Evolutionary conservation across 2,797 vertebrate genomes (phyloP).

Genomic region (Gadopsis bispinosus): DNA sequence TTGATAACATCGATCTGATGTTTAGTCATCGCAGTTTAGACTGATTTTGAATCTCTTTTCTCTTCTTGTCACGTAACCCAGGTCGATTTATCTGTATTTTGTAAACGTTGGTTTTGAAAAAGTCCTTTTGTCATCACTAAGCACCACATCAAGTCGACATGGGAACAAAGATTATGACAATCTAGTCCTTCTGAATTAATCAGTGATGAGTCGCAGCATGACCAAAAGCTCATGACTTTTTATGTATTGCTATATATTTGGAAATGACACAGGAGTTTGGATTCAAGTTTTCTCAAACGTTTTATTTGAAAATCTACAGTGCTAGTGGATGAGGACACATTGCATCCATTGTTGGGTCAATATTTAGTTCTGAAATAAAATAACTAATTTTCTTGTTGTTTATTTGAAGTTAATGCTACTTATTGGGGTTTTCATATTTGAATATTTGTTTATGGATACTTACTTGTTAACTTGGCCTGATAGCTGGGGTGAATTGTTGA

Average conservation of each 20-base stretch:
- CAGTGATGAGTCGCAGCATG: neutral
- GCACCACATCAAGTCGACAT: neutral
- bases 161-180: conserved; percentile 2
- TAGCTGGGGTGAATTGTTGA: too few relatives aligned
- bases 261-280: conserved; percentile 4
- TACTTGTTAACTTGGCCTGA: neutral
- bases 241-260: conserved; percentile 6
- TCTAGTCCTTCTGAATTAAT: conserved; percentile 22
- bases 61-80: neutral
- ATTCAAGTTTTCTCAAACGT: neutral
- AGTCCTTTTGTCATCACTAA: conserved; percentile 8
- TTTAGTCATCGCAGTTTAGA: conserved; percentile 30
- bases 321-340: neutral
- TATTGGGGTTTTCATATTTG: neutral
- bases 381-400: neutral
- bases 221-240: conserved; percentile 6
- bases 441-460: neutral
- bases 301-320: neutral
- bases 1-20: conserved; percentile 24
- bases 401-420: neutral
- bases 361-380: neutral
- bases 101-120: conserved; percentile 18
- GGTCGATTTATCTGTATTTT: neutral
- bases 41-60: conserved; percentile 5
- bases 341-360: neutral